Conservation (phyloP, 2,113 vertebrate species). For the Alaudala cheleensis region DNA sequence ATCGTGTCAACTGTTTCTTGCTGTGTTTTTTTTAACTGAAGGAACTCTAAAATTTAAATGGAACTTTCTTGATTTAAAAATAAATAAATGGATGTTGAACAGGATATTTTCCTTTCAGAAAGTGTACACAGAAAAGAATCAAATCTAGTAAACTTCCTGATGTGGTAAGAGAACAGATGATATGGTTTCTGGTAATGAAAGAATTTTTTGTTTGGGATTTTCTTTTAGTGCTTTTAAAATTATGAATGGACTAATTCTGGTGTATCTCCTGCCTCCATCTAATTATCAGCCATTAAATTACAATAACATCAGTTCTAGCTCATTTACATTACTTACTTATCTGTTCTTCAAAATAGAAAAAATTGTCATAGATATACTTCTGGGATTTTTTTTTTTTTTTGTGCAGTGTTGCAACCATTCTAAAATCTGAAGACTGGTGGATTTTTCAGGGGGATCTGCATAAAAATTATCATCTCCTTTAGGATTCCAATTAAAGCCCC, state of each 20-base stretch:
- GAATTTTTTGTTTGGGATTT: background rate
- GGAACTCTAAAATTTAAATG: conserved; percentile 5
- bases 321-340: background rate
- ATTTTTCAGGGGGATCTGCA: background rate
- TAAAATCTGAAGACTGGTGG: background rate
- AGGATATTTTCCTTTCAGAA: background rate
- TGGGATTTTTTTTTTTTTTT: background rate
- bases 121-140: background rate
- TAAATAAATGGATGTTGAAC: background rate
- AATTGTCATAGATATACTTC: background rate
- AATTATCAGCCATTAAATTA: background rate
- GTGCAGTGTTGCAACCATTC: background rate
- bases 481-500: background rate
- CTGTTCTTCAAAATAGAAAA: background rate
- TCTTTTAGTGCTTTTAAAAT: background rate
- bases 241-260: background rate
- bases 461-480: background rate
- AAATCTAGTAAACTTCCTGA: background rate
- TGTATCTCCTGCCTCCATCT: background rate
- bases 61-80: conserved; percentile 27
- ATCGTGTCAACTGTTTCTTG: background rate
- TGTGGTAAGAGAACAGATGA: background rate
- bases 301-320: background rate
- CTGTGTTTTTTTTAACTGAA: background rate
- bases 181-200: background rate